A percentile compares a stretch with the other conserved stretches of the same genome.
Conservation (phyloP, 2,888 invertebrate species). For the Agrypnus murinus region DNA sequence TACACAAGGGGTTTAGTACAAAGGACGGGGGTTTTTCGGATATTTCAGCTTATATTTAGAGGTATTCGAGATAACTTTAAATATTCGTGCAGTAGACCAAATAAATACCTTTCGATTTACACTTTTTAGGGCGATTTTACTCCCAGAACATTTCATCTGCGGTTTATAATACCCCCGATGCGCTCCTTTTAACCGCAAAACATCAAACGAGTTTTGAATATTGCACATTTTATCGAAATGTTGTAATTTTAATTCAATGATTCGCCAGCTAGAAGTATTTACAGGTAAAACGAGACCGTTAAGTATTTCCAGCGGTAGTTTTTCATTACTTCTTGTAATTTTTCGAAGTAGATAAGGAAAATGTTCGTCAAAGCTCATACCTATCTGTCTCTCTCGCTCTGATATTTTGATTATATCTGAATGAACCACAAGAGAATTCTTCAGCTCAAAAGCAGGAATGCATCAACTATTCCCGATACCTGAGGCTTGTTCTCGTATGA, state of each 20-base stretch:
- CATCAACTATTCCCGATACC: constrained; percentile 69
- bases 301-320: not conserved
- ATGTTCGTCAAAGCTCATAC: constrained; percentile 20
- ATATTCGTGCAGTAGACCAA: constrained; percentile 40
- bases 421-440: constrained; percentile 49
- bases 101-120: constrained; percentile 38
- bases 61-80: constrained; percentile 44
- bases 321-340: too few species aligned
- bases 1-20: constrained; percentile 43
- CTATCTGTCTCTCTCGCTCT: not conserved
- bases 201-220: constrained; percentile 40
- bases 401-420: constrained; percentile 46
- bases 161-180: constrained; percentile 16
- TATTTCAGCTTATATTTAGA: constrained; percentile 40
- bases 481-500: constrained; percentile 62
- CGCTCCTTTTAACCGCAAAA: constrained; percentile 17
- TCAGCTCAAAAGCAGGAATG: constrained; percentile 60
- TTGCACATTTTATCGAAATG: constrained; percentile 44
- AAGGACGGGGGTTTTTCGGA: constrained; percentile 38
- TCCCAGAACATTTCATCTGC: constrained; percentile 28
- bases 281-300: not conserved
- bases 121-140: constrained; percentile 17
- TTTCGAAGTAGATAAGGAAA: not conserved
- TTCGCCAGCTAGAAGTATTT: not conserved
- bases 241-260: constrained; percentile 42